Conservation (phyloP, 2,797 vertebrate species). For the Champsocephalus esox region DNA sequence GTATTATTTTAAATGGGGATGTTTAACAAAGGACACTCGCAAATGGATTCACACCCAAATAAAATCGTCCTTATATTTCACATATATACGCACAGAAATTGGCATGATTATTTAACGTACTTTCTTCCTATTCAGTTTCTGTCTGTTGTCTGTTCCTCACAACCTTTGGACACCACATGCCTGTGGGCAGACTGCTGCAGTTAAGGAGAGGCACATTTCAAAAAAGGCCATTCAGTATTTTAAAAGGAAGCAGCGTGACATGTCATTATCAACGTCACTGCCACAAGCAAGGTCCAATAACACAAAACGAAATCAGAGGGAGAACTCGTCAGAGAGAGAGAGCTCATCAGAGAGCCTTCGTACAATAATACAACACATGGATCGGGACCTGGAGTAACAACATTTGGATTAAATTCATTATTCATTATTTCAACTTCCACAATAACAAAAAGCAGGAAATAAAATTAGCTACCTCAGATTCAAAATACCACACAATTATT, state of each 20-base stretch:
- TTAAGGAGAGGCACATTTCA: conserved; percentile 85
- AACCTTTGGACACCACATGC: conserved; percentile 58
- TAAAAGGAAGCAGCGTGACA: conserved; percentile 74
- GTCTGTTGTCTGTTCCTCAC: conserved; percentile 55
- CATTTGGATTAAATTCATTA: conserved; percentile 44
- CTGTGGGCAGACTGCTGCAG: conserved; percentile 71
- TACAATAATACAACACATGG: conserved; percentile 31
- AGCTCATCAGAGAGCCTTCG: conserved; percentile 36
- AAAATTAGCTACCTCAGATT: conserved; percentile 44
- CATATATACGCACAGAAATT: conserved; percentile 43
- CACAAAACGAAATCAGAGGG: conserved; percentile 61
- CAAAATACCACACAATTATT: conserved; percentile 56
- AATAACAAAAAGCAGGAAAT: conserved; percentile 52
- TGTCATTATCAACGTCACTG: conserved; percentile 56
- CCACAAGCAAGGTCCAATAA: conserved; percentile 63
- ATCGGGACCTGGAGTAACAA: conserved; percentile 24
- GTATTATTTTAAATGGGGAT: conserved; percentile 21
- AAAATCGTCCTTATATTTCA: conserved; percentile 45
- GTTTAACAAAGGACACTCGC: conserved; percentile 27
- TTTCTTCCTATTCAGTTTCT: conserved; percentile 52
- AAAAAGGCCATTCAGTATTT: conserved; percentile 85
- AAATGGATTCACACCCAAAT: conserved; percentile 18
- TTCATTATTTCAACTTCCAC: conserved; percentile 41
- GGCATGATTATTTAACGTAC: conserved; percentile 32
- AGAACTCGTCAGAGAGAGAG: conserved; percentile 42